phyloP scores from a whole-genome alignment of 2,888 invertebrate species.

The Orchesellides sinensis region DNA sequence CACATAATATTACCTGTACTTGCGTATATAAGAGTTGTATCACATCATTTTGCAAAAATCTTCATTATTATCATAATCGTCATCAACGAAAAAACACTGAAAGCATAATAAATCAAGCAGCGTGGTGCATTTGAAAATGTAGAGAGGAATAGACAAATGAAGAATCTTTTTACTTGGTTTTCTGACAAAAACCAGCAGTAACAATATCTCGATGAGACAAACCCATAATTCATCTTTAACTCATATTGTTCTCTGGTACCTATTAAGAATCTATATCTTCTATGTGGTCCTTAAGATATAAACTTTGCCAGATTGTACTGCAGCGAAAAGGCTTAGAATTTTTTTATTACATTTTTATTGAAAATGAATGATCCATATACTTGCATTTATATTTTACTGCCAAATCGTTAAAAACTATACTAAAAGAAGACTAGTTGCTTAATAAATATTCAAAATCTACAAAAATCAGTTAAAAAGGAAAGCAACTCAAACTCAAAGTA shows the following conservation, averaged over 20 bases:
- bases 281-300: no score
- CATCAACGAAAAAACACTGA: slow-evolving; percentile 48
- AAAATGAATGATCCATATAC: no score
- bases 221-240: slow-evolving; percentile 62
- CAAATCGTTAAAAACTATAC: no score
- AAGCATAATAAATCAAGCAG: slow-evolving; percentile 62
- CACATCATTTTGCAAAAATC: slow-evolving; percentile 53
- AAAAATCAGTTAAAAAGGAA: no score
- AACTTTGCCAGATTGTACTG: no score
- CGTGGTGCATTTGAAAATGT: slow-evolving; percentile 56
- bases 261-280: no score
- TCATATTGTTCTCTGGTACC: slow-evolving; percentile 56
- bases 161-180: slow-evolving; percentile 43
- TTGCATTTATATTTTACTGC: no score
- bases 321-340: no score
- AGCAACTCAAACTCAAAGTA: no score
- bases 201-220: slow-evolving; percentile 64
- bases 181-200: slow-evolving; percentile 61
- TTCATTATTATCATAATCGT: slow-evolving; percentile 33
- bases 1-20: slow-evolving; percentile 1
- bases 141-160: slow-evolving; percentile 56
- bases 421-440: no score
- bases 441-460: no score
- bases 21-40: slow-evolving; percentile 32
- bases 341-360: no score